phyloP scores from a whole-genome alignment of 1,140 invertebrate genomes.

The Danaus melanippus region DNA sequence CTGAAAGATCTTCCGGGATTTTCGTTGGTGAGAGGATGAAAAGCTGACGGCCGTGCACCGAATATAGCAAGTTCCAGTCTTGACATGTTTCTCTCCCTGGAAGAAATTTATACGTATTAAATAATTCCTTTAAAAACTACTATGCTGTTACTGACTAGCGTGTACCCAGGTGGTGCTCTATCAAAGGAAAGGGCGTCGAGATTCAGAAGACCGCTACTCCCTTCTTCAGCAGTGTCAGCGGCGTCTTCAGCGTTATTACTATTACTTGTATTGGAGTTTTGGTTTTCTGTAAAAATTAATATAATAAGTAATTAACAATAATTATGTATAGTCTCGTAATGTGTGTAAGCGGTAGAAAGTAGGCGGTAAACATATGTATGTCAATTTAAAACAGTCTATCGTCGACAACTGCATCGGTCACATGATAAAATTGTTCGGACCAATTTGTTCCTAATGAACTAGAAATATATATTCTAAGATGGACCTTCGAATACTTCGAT shows the following conservation, averaged over 20 bases:
- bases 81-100: slow-evolving; percentile 31
- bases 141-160: not conserved
- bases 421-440: no score
- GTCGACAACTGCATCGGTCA: no score
- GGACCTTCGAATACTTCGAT: no score
- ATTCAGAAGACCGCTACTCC: slow-evolving; percentile 45
- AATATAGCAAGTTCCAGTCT: slow-evolving; percentile 37
- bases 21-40: slow-evolving; percentile 46
- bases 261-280: slow-evolving; percentile 28
- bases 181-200: slow-evolving; percentile 53
- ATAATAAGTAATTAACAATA: no score
- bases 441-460: no score
- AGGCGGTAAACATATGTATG: no score
- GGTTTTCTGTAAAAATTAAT: slow-evolving; percentile 23
- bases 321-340: no score
- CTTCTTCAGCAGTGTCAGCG: slow-evolving; percentile 31
- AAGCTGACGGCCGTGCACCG: slow-evolving; percentile 55
- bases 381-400: no score
- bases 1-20: slow-evolving; percentile 33
- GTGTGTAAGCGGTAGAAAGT: no score
- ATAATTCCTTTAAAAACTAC: not conserved
- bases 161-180: slow-evolving; percentile 36
- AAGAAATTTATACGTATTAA: slow-evolving; percentile 14
- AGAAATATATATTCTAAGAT: no score
- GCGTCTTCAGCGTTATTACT: slow-evolving; percentile 22